Evolutionary conservation across 2,888 invertebrate species (phyloP).

Genomic region (Parnassius mnemosyne): DNA sequence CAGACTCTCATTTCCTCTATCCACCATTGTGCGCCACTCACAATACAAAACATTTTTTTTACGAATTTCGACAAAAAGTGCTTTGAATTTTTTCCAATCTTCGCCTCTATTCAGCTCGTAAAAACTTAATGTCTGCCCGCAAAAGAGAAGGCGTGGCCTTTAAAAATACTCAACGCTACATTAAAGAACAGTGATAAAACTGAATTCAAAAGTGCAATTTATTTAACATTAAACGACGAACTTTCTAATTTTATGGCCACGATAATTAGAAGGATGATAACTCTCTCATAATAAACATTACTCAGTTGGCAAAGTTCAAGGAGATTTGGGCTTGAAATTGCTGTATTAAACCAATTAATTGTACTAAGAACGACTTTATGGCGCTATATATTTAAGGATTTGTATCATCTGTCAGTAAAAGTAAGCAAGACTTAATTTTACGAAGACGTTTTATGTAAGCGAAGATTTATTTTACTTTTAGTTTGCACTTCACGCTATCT

Average conservation of each 20-base stretch:
- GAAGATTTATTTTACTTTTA: constrained; percentile 25
- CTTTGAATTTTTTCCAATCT: constrained; percentile 79
- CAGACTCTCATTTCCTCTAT: constrained; percentile 79
- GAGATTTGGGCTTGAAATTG: constrained; percentile 73
- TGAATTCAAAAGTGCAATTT: constrained; percentile 54
- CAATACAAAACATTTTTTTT: constrained; percentile 79
- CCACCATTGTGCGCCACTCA: constrained; percentile 74
- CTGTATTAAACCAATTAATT: constrained; percentile 79
- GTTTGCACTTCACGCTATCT: constrained; percentile 11
- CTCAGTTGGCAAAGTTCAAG: constrained; percentile 64
- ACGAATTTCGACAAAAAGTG: constrained; percentile 76
- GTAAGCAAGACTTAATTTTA: constrained; percentile 34
- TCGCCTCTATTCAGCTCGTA: constrained; percentile 72
- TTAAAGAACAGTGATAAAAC: constrained; percentile 47
- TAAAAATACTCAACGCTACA: constrained; percentile 34
- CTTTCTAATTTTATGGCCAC: constrained; percentile 67
- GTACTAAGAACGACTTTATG: constrained; percentile 68
- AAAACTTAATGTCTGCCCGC: constrained; percentile 70
- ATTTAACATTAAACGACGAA: constrained; percentile 49
- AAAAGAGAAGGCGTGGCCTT: constrained; percentile 53
- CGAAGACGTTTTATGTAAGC: constrained; percentile 23
- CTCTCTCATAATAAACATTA: constrained; percentile 73
- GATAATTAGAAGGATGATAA: constrained; percentile 70
- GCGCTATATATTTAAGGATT: constrained; percentile 61
- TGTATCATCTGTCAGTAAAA: constrained; percentile 46